Evolutionary conservation across 1,140 invertebrate genomes (phyloP).

Genomic region (Drosophila mayri): DNA sequence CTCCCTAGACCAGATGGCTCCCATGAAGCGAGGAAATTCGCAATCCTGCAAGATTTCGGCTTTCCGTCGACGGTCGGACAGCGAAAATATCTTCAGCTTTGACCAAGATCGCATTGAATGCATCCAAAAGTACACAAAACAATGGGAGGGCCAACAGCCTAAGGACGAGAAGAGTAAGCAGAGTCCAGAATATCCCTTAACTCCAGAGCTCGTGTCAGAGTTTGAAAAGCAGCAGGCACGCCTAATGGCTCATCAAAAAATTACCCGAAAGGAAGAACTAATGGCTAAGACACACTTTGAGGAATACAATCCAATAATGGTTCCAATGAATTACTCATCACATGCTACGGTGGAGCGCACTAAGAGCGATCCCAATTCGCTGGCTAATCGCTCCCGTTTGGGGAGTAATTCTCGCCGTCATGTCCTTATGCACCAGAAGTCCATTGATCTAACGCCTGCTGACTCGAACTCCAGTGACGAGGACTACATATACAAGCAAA

Average conservation of each 20-base stretch:
- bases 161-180: slow-evolving; percentile 81
- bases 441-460: slow-evolving; percentile 92
- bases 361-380: slow-evolving; percentile 93
- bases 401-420: slow-evolving; percentile 90
- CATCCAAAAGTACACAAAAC: slow-evolving; percentile 87
- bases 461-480: slow-evolving; percentile 91
- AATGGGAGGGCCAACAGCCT: slow-evolving; percentile 87
- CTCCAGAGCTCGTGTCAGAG: slow-evolving; percentile 87
- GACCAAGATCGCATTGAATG: slow-evolving; percentile 90
- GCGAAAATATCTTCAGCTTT: slow-evolving; percentile 89
- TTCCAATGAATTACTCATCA: slow-evolving; percentile 81
- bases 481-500: slow-evolving; percentile 90
- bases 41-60: slow-evolving; percentile 80
- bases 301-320: slow-evolving; percentile 87
- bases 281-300: slow-evolving; percentile 88
- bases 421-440: slow-evolving; percentile 94
- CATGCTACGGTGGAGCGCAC: slow-evolving; percentile 92
- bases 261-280: slow-evolving; percentile 87
- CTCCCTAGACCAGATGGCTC: slow-evolving; percentile 72
- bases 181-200: slow-evolving; percentile 82
- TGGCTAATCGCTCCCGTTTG: slow-evolving; percentile 89
- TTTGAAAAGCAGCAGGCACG: slow-evolving; percentile 87
- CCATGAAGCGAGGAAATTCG: slow-evolving; percentile 72
- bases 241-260: slow-evolving; percentile 84
- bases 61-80: slow-evolving; percentile 85